phyloP scores from a whole-genome alignment of 2,113 vertebrate genomes.

The Plecotus auritus region DNA sequence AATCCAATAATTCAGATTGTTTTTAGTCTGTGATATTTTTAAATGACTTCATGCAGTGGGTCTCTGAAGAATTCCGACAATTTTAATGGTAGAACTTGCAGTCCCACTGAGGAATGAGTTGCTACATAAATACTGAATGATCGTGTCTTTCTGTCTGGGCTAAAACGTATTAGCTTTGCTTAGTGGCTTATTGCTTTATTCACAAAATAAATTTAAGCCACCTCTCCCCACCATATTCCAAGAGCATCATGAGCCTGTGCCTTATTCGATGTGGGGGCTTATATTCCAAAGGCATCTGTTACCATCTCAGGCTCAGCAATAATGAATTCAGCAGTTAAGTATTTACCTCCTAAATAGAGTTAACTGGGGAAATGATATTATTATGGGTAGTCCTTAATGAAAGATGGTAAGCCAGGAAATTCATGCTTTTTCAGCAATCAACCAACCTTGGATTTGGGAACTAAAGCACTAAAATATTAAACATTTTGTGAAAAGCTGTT shows the following conservation, averaged over 20 bases:
- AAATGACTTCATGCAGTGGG: slow-evolving; percentile 47
- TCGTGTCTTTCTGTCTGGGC: slow-evolving; percentile 71
- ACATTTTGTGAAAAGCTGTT: slow-evolving; percentile 9
- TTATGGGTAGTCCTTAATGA: slow-evolving; percentile 46
- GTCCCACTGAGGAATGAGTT: slow-evolving; percentile 23
- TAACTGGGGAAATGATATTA: slow-evolving; percentile 38
- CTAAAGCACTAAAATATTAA: slow-evolving; percentile 37
- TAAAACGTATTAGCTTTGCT: slow-evolving; percentile 75
- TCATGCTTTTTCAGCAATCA: slow-evolving; percentile 14
- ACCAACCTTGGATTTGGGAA: not conserved
- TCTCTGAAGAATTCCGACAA: slow-evolving; percentile 62
- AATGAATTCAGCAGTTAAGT: slow-evolving; percentile 70
- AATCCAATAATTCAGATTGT: slow-evolving; percentile 42
- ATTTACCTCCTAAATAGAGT: slow-evolving; percentile 60
- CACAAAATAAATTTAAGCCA: slow-evolving; percentile 76
- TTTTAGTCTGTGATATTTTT: slow-evolving; percentile 62
- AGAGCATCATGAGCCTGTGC: slow-evolving; percentile 1
- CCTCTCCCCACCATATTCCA: slow-evolving; percentile 51
- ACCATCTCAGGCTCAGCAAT: slow-evolving; percentile 44
- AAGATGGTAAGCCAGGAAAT: slow-evolving; percentile 40
- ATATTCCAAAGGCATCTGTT: slow-evolving; percentile 61
- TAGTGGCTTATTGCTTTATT: slow-evolving; percentile 77
- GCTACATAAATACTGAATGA: slow-evolving; percentile 75
- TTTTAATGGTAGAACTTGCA: slow-evolving; percentile 53
- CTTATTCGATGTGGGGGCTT: slow-evolving; percentile 70